phyloP scores from a whole-genome alignment of 1,140 invertebrate species.

The Lamellibrachia luymesi region DNA sequence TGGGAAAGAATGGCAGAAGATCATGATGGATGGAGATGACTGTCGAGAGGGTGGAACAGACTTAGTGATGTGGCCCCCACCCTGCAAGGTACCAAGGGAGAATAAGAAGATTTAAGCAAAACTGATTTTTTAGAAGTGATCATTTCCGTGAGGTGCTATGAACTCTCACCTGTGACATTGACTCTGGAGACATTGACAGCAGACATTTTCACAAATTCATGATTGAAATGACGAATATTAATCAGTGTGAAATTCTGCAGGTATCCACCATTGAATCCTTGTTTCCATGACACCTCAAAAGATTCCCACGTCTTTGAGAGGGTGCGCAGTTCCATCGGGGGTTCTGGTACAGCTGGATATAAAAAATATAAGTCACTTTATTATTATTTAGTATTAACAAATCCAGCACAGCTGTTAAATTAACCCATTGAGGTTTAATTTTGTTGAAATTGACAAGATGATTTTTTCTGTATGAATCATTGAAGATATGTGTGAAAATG shows the following conservation, averaged over 20 bases:
- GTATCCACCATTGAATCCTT: constrained; percentile 44
- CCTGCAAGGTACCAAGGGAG: too few species aligned
- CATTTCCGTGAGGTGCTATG: background rate
- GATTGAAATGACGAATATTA: background rate
- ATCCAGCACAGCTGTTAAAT: background rate
- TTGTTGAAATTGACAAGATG: background rate
- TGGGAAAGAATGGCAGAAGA: too few species aligned
- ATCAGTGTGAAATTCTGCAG: constrained; percentile 37
- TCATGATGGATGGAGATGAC: too few species aligned
- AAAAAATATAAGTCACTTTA: background rate
- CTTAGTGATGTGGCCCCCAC: too few species aligned
- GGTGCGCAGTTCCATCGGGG: constrained; percentile 30
- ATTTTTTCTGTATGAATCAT: background rate
- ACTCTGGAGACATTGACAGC: background rate
- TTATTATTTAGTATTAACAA: too few species aligned
- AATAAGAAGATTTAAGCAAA: too few species aligned
- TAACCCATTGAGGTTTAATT: background rate
- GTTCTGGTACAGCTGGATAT: constrained; percentile 37
- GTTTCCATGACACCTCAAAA: constrained; percentile 36
- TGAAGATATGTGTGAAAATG: background rate
- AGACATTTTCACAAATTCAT: background rate
- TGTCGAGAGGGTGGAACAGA: too few species aligned
- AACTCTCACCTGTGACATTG: background rate
- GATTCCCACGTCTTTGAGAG: constrained; percentile 39
- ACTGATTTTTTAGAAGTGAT: too few species aligned